These are phyloP conservation scores for Plusia festucae DNA, from an alignment of 2,888 invertebrate genomes.

Conservation along the genomic window DNA sequence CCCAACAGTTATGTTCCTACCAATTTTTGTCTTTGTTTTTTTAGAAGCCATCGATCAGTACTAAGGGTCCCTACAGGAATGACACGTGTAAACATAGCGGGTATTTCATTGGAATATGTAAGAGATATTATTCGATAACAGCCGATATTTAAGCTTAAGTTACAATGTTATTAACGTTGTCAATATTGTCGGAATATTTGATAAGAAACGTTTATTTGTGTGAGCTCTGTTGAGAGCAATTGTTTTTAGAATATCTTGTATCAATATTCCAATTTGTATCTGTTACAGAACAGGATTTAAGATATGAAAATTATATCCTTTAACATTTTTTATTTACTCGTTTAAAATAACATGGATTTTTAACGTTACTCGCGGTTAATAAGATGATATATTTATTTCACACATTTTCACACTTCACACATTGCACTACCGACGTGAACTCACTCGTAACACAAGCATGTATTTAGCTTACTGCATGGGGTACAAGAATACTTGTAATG, in stretches of 20 bases:
- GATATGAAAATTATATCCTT: too few species aligned
- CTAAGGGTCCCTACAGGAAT: conserved; percentile 21
- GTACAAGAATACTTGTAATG: too few species aligned
- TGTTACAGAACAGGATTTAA: too few species aligned
- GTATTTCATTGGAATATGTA: conserved; percentile 26
- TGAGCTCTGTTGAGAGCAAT: background rate
- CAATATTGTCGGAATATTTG: background rate
- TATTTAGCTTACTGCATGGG: too few species aligned
- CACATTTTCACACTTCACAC: too few species aligned
- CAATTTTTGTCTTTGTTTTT: conserved; percentile 44
- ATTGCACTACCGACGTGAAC: too few species aligned
- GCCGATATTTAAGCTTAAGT: background rate
- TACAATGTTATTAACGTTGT: background rate
- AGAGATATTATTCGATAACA: conserved; percentile 15
- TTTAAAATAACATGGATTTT: too few species aligned
- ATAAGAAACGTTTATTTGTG: background rate
- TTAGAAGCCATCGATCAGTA: conserved; percentile 45
- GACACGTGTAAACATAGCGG: conserved; percentile 25
- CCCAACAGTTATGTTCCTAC: background rate
- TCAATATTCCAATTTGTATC: too few species aligned
- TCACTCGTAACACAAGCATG: too few species aligned
- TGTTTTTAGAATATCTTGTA: background rate
- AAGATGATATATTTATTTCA: too few species aligned
- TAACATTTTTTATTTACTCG: too few species aligned
- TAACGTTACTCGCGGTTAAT: too few species aligned